phyloP scores from a whole-genome alignment of 2,888 invertebrate species.

The Isoperla grammatica region DNA sequence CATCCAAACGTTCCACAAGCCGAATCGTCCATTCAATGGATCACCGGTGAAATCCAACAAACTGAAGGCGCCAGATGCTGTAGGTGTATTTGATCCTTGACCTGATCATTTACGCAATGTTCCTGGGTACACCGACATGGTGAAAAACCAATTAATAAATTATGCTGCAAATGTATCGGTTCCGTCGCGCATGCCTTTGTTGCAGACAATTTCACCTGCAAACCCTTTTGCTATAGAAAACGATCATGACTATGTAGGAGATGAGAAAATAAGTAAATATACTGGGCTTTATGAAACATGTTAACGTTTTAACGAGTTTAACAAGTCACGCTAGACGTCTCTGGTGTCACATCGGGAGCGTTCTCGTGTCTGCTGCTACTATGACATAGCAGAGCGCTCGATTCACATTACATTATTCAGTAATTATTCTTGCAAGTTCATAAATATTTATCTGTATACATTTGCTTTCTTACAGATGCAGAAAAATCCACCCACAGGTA shows the following conservation, averaged over 20 bases:
- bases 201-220: conserved; percentile 17
- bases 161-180: not conserved
- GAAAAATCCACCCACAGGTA: too few relatives aligned
- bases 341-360: too few relatives aligned
- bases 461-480: too few relatives aligned
- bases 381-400: too few relatives aligned
- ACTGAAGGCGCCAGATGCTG: not conserved
- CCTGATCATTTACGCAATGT: not conserved
- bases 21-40: conserved; percentile 15
- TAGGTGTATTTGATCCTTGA: not conserved
- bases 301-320: too few relatives aligned
- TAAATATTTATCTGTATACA: too few relatives aligned
- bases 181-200: conserved; percentile 25
- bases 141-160: conserved; percentile 18
- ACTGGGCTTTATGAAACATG: too few relatives aligned
- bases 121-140: not conserved
- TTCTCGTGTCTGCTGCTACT: too few relatives aligned
- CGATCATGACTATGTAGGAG: conserved; percentile 19
- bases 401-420: too few relatives aligned
- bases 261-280: too few relatives aligned
- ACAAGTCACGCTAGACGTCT: too few relatives aligned
- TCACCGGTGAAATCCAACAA: conserved; percentile 22
- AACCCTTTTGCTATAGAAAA: conserved; percentile 19
- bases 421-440: too few relatives aligned
- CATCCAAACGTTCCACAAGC: conserved; percentile 23